Evolutionary conservation across 2,797 vertebrate genomes (phyloP).

Genomic region (Bovichtus variegatus): DNA sequence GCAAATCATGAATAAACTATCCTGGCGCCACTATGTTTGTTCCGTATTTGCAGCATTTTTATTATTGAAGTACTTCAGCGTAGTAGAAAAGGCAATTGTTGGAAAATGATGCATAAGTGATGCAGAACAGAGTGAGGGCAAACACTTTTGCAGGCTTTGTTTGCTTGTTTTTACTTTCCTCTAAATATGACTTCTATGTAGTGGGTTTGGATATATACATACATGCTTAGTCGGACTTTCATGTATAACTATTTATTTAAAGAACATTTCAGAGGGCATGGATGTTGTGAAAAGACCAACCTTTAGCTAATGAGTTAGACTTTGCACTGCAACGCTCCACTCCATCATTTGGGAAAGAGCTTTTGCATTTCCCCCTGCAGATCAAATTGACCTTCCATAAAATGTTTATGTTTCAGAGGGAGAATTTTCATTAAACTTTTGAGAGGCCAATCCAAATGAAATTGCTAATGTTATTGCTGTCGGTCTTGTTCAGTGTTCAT

Average conservation of each 20-base stretch:
- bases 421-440: slow-evolving; percentile 63
- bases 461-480: slow-evolving; percentile 52
- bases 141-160: background rate
- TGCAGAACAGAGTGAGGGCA: background rate
- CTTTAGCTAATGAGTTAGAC: slow-evolving; percentile 32
- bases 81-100: background rate
- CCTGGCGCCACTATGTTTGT: background rate
- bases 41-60: background rate
- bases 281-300: slow-evolving; percentile 20
- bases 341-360: slow-evolving; percentile 38
- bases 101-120: slow-evolving; percentile 4
- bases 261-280: slow-evolving; percentile 14
- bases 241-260: background rate
- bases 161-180: background rate
- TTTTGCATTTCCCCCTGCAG: slow-evolving; percentile 52
- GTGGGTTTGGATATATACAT: background rate
- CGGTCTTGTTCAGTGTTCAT: slow-evolving; percentile 28
- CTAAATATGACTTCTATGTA: background rate
- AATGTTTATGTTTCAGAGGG: slow-evolving; percentile 50
- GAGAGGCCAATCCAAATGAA: slow-evolving; percentile 56
- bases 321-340: slow-evolving; percentile 20
- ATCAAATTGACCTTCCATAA: slow-evolving; percentile 66
- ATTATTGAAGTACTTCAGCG: background rate
- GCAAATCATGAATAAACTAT: background rate
- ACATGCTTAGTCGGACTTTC: background rate